Percentiles rank a stretch among this genome's conserved stretches.
Conservation (phyloP, 2,888 invertebrate genomes). For the Synergus laeviventris region DNA sequence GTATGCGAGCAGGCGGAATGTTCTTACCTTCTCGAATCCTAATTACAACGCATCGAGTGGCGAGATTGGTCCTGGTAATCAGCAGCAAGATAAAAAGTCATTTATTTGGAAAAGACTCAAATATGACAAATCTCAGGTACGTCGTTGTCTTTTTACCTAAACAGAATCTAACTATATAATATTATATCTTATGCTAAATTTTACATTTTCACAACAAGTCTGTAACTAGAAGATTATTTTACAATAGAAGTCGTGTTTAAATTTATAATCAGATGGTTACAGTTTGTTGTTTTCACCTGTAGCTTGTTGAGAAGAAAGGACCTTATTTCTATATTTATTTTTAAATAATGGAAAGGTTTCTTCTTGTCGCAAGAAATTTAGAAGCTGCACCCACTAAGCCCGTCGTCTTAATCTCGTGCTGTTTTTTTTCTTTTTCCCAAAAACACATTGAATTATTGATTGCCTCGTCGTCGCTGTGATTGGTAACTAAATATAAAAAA, state of each 20-base stretch:
- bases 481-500: constrained; percentile 37
- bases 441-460: constrained; percentile 68
- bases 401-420: constrained; percentile 59
- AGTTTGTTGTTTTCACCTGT: background rate
- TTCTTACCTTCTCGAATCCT: constrained; percentile 92
- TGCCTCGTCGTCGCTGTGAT: constrained; percentile 46
- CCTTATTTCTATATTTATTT: background rate
- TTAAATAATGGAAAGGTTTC: constrained; percentile 10
- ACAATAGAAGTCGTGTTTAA: background rate
- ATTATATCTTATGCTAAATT: constrained; percentile 1
- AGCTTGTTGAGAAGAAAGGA: constrained; percentile 1
- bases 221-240: background rate
- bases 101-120: constrained; percentile 86
- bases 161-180: no score
- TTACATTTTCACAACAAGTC: background rate
- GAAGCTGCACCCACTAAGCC: constrained; percentile 45
- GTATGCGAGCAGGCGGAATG: constrained; percentile 81
- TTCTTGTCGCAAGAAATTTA: constrained; percentile 49
- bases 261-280: background rate
- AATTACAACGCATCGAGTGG: constrained; percentile 84
- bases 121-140: constrained; percentile 87
- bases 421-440: constrained; percentile 55
- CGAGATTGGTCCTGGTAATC: constrained; percentile 74
- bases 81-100: constrained; percentile 77
- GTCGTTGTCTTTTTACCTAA: constrained; percentile 48